Evolutionary conservation across 2,113 vertebrate genomes (phyloP).

Genomic region (Narcine bancroftii): DNA sequence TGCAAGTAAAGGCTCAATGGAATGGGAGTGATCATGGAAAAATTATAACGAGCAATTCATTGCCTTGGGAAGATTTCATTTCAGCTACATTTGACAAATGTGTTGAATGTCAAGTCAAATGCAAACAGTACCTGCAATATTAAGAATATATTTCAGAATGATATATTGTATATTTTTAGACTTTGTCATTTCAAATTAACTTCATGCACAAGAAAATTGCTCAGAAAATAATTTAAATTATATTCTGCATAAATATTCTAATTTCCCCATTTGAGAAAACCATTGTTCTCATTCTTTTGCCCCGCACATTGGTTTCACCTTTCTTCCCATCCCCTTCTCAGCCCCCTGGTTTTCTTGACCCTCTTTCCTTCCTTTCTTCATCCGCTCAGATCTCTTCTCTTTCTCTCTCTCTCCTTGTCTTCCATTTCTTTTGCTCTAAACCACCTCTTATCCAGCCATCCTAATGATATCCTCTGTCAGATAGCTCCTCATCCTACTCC

Average conservation of each 20-base stretch:
- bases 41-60: neutral
- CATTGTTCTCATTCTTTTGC: neutral
- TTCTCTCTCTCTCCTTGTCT: neutral
- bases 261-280: neutral
- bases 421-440: neutral
- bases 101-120: neutral
- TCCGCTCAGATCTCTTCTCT: neutral
- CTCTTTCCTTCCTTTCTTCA: neutral
- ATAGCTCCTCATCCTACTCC: neutral
- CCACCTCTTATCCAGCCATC: too few species aligned
- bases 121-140: constrained; percentile 46
- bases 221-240: neutral
- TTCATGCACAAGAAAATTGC: neutral
- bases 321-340: neutral
- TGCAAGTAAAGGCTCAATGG: neutral
- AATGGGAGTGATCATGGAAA: neutral
- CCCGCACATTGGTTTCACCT: too few species aligned
- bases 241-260: neutral
- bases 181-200: neutral
- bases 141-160: constrained; percentile 55
- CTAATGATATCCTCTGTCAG: too few species aligned
- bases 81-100: neutral
- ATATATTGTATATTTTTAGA: neutral
- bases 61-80: neutral
- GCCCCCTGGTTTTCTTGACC: neutral